phyloP scores from a whole-genome alignment of 2,797 vertebrate genomes.

The Cetoscarus ocellatus region DNA sequence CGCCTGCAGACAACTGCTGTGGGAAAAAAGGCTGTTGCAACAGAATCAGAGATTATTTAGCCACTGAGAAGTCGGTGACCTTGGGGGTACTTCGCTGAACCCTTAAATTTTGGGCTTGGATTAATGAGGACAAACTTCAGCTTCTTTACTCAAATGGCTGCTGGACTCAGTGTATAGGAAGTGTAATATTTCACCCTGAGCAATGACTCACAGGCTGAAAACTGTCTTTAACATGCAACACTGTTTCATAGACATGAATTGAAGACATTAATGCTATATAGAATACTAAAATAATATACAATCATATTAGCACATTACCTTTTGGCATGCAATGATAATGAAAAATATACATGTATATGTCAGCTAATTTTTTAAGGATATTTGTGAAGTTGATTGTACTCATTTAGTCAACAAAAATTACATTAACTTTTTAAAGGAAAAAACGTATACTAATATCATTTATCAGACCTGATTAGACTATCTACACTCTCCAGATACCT shows the following conservation, averaged over 20 bases:
- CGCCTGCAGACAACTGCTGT: neutral
- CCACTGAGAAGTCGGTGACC: conserved; percentile 1
- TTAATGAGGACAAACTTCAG: neutral
- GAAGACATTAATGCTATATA: neutral
- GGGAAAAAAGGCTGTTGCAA: neutral
- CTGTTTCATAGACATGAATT: no score
- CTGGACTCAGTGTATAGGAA: accelerated
- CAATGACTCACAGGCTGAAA: neutral
- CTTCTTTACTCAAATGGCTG: conserved; percentile 57
- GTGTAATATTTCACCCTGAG: neutral
- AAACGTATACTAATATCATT: no score
- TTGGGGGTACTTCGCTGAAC: neutral
- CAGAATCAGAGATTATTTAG: neutral
- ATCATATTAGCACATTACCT: no score
- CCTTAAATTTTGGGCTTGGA: conserved; percentile 1
- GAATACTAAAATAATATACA: neutral
- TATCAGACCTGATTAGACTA: no score
- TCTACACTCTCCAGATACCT: no score
- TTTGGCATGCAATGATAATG: no score
- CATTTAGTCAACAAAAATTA: no score
- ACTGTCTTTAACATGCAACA: no score
- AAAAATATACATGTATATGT: no score
- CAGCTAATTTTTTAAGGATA: no score
- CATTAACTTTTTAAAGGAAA: no score
- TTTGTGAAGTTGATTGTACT: no score